Conservation (phyloP, 2,888 invertebrate species). For the Eupithecia exiguata region DNA sequence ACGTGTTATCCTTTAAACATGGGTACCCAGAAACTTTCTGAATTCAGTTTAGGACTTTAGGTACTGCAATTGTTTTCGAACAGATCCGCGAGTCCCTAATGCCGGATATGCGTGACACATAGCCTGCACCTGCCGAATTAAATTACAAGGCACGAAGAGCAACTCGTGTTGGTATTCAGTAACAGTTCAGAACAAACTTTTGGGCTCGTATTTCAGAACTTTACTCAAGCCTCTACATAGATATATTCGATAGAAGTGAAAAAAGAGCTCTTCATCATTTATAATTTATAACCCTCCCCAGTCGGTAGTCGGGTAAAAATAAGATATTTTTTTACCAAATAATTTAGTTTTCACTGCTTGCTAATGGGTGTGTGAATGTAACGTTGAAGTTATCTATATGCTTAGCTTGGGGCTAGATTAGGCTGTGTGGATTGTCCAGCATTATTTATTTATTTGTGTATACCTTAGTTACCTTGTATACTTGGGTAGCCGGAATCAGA, state of each 20-base stretch:
- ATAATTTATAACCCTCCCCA: too few relatives aligned
- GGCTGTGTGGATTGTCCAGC: too few relatives aligned
- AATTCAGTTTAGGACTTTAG: not conserved
- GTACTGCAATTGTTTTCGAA: slow-evolving; percentile 6
- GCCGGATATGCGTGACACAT: slow-evolving; percentile 10
- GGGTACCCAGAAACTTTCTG: not conserved
- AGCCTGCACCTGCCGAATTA: slow-evolving; percentile 17
- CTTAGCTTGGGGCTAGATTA: too few relatives aligned
- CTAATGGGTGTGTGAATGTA: not conserved
- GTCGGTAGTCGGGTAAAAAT: too few relatives aligned
- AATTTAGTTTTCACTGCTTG: not conserved
- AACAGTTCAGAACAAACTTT: slow-evolving; percentile 13
- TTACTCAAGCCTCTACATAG: not conserved
- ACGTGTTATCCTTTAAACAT: not conserved
- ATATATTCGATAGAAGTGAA: not conserved
- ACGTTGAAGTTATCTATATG: not conserved
- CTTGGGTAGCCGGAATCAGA: slow-evolving; percentile 2
- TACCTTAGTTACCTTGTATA: not conserved
- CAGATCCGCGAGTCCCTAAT: not conserved
- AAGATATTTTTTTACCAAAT: not conserved
- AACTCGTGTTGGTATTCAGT: slow-evolving; percentile 13
- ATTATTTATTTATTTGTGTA: too few relatives aligned
- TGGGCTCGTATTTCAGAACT: slow-evolving; percentile 6
- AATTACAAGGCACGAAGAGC: slow-evolving; percentile 14
- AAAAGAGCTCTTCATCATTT: not conserved